Conservation (phyloP, 1,140 invertebrate species). For the Drosophila sulfurigaster region DNA sequence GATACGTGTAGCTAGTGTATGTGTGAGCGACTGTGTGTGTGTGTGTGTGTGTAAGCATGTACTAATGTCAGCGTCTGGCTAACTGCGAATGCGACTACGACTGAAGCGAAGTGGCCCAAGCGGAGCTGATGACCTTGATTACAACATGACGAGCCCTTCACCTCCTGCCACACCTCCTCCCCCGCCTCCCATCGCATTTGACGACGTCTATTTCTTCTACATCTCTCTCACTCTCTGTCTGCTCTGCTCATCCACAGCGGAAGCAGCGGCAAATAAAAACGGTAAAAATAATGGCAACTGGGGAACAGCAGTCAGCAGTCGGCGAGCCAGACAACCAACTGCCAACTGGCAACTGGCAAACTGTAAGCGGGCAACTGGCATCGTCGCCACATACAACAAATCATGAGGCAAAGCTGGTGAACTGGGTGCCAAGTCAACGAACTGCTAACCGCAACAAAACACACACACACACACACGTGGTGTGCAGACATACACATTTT, state of each 20-base stretch:
- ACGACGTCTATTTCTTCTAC: neutral
- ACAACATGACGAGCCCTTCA: conserved; percentile 61
- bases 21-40: conserved; percentile 11
- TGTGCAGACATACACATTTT: neutral
- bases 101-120: conserved; percentile 67
- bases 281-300: conserved; percentile 68
- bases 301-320: conserved; percentile 36
- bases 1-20: conserved; percentile 20
- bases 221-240: neutral
- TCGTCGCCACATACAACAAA: conserved; percentile 63
- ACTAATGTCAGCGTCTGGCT: conserved; percentile 79
- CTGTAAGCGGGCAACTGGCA: conserved; percentile 50
- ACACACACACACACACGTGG: conserved; percentile 31
- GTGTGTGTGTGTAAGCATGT: conserved; percentile 54
- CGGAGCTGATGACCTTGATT: conserved; percentile 79
- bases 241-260: conserved; percentile 29
- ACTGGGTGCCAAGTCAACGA: conserved; percentile 80
- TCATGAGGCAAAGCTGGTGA: conserved; percentile 61
- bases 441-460: conserved; percentile 74
- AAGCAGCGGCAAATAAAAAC: conserved; percentile 74
- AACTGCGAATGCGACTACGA: conserved; percentile 79
- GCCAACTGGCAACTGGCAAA: conserved; percentile 50
- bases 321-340: conserved; percentile 34
- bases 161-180: neutral
- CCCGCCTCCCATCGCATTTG: neutral